Percentiles rank a stretch among this genome's conserved stretches.
Conservation (phyloP, 2,113 vertebrate species). For the Chlamydotis undulata region DNA sequence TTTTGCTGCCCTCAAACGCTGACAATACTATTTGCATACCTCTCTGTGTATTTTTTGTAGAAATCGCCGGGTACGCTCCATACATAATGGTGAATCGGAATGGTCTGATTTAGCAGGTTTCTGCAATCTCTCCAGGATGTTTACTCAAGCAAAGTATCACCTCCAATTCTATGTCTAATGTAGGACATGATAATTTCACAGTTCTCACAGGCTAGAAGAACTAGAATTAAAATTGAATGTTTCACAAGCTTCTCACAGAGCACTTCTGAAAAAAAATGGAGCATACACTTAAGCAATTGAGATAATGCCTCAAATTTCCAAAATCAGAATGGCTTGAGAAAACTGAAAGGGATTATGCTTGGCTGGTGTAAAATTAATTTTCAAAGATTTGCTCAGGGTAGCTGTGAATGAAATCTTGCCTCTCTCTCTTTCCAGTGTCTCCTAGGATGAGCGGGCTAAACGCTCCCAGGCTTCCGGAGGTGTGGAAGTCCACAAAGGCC, state of each 20-base stretch:
- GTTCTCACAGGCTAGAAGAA: neutral
- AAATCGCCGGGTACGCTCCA: accelerated
- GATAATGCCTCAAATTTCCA: accelerated
- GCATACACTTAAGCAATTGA: neutral
- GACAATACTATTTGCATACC: neutral
- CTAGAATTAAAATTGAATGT: neutral
- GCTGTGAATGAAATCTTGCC: neutral
- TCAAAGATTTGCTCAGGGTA: neutral
- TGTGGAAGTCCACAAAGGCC: neutral
- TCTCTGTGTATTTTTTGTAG: neutral
- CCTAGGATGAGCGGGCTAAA: neutral
- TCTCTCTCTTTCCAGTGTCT: neutral
- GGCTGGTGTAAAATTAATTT: neutral
- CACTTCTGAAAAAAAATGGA: neutral
- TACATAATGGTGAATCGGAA: neutral
- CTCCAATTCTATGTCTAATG: neutral
- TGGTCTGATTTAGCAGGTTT: neutral
- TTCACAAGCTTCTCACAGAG: neutral
- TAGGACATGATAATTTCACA: neutral
- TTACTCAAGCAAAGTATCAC: neutral
- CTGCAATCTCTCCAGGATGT: neutral
- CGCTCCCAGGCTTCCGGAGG: neutral
- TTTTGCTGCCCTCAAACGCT: neutral
- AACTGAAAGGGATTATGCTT: neutral
- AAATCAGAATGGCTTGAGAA: neutral